These are phyloP conservation scores for Ictalurus punctatus DNA, from an alignment of 2,113 vertebrate species.

Conservation along the genomic window DNA sequence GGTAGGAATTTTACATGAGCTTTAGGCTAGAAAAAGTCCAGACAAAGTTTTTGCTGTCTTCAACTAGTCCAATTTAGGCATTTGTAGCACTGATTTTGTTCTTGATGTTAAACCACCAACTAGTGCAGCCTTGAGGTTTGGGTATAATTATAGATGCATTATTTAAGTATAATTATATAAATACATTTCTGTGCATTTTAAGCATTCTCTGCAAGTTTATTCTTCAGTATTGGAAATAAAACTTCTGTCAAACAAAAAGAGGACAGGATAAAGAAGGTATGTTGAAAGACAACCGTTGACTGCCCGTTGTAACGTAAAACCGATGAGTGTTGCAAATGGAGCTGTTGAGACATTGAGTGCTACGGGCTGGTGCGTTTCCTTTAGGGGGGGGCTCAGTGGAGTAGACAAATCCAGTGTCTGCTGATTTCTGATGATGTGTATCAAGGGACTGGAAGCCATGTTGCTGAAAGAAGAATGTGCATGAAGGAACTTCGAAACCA, in stretches of 20 bases:
- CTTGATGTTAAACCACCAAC: not conserved
- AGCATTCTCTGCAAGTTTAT: not conserved
- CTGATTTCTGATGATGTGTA: not conserved
- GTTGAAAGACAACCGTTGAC: not conserved
- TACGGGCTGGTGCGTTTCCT: not conserved
- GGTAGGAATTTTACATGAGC: not conserved
- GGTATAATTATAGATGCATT: not conserved
- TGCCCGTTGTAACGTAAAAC: not conserved
- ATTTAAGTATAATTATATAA: not conserved
- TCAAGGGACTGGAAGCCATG: conserved; percentile 7
- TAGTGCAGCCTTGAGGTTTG: not conserved
- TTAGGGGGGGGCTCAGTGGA: not conserved
- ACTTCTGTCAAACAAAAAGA: not conserved
- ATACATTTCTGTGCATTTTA: not conserved
- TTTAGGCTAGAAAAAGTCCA: not conserved
- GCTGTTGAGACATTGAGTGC: not conserved
- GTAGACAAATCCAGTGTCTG: not conserved
- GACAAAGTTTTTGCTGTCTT: not conserved
- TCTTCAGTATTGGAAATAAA: not conserved
- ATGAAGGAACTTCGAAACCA: not conserved
- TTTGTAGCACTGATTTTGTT: not conserved
- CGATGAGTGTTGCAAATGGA: not conserved
- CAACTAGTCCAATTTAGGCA: not conserved
- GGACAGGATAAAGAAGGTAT: not conserved
- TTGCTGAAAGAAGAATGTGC: not conserved